Evolutionary conservation across 2,797 vertebrate genomes (phyloP).

Genomic region (Sebastes itinus): DNA sequence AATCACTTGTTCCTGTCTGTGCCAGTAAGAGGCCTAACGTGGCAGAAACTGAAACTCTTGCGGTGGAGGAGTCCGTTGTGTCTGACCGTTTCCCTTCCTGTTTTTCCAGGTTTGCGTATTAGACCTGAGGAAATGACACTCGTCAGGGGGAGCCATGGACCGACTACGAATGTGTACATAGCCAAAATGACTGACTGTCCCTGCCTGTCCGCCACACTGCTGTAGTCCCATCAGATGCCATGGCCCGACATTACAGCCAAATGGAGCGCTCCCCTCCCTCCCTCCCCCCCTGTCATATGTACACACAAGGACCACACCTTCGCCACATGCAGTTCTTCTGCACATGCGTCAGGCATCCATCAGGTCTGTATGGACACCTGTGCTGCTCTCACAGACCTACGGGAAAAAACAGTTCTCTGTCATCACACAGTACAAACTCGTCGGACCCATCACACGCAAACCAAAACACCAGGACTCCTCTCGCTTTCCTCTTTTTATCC

Average conservation of each 20-base stretch:
- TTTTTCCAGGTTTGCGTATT: slow-evolving; percentile 94
- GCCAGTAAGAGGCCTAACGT: background rate
- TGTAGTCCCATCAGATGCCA: slow-evolving; percentile 92
- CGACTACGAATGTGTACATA: slow-evolving; percentile 99
- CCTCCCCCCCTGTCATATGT: slow-evolving; percentile 60
- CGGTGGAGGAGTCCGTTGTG: rapidly evolving
- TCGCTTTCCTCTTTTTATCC: slow-evolving; percentile 50
- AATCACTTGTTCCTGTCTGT: background rate
- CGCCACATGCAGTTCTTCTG: slow-evolving; percentile 18
- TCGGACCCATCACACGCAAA: slow-evolving; percentile 75
- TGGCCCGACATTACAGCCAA: slow-evolving; percentile 89
- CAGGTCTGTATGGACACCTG: slow-evolving; percentile 62
- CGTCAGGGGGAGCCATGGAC: slow-evolving; percentile 93
- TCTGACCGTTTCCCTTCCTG: background rate
- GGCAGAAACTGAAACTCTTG: background rate
- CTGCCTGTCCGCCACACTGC: slow-evolving; percentile 92
- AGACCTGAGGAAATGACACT: slow-evolving; percentile 99
- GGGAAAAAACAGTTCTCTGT: slow-evolving; percentile 27
- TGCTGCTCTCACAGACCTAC: slow-evolving; percentile 34
- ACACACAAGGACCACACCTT: slow-evolving; percentile 77
- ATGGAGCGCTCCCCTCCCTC: slow-evolving; percentile 43
- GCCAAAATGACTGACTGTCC: slow-evolving; percentile 98
- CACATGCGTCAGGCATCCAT: slow-evolving; percentile 67
- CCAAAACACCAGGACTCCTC: slow-evolving; percentile 79
- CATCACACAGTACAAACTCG: slow-evolving; percentile 20